A percentile compares a stretch with the other conserved stretches of the same genome.
Conservation (phyloP, 2,113 vertebrate genomes). For the Brienomyrus brachyistius region DNA sequence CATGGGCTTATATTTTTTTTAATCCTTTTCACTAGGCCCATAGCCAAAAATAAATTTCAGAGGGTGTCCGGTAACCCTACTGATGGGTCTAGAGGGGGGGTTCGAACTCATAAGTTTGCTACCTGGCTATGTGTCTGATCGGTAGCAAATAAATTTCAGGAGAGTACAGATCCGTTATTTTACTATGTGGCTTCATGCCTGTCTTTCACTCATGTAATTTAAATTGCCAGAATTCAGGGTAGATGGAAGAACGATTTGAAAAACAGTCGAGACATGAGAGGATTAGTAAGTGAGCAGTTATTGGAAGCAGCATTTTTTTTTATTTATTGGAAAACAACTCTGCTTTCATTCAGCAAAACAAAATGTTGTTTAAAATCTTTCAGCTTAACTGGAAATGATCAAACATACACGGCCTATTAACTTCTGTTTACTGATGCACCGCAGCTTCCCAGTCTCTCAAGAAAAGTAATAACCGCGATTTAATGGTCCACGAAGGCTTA, state of each 20-base stretch:
- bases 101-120: background rate
- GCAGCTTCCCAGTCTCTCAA: background rate
- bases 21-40: background rate
- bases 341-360: background rate
- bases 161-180: background rate
- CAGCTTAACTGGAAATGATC: background rate
- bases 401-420: background rate
- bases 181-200: background rate
- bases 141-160: background rate
- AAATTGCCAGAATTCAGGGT: background rate
- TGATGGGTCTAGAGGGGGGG: background rate
- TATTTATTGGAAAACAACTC: background rate
- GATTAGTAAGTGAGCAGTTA: background rate
- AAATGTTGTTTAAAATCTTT: background rate
- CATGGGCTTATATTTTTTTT: background rate
- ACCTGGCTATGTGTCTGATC: background rate
- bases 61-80: background rate
- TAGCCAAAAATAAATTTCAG: background rate
- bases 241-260: background rate
- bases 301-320: background rate
- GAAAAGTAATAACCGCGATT: background rate
- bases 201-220: background rate
- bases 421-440: background rate
- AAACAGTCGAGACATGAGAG: background rate
- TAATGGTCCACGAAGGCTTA: background rate